Evolutionary conservation across 2,797 vertebrate genomes (phyloP).

Genomic region (Aselliscus stoliczkanus): DNA sequence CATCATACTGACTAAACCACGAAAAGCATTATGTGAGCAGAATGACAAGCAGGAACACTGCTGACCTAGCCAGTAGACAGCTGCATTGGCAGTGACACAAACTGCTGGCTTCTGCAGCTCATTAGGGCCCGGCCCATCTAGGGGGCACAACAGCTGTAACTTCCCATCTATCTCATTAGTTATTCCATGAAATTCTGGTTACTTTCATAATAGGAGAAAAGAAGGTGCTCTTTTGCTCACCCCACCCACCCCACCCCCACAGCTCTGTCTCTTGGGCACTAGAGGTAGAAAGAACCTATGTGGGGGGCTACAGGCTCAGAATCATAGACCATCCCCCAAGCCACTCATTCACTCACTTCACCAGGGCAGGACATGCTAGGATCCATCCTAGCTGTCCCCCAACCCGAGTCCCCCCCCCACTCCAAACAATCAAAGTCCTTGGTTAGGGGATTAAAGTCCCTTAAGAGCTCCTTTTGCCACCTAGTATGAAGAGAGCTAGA

Average conservation of each 20-base stretch:
- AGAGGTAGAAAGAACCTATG: background rate
- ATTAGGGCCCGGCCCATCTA: rapidly evolving
- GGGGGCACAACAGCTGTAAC: rapidly evolving
- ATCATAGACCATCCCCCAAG: background rate
- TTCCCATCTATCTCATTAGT: background rate
- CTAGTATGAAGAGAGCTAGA: constrained; percentile 58
- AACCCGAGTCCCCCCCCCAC: rapidly evolving
- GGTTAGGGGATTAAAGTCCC: background rate
- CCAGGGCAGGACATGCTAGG: background rate
- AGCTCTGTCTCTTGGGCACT: background rate
- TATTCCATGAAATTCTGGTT: background rate
- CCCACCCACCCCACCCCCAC: too few species aligned
- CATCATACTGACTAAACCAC: background rate
- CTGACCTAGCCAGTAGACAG: rapidly evolving
- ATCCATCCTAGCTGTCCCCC: background rate
- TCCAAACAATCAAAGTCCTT: background rate
- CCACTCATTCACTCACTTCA: background rate
- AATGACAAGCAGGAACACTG: background rate
- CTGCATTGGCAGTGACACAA: rapidly evolving
- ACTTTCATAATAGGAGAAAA: background rate
- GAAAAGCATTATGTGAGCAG: background rate
- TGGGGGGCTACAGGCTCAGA: background rate
- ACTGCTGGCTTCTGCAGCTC: rapidly evolving
- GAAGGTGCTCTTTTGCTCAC: background rate
- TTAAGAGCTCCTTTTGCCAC: constrained; percentile 68